Conservation (phyloP, 2,888 invertebrate genomes). For the Dynastes tityus region DNA sequence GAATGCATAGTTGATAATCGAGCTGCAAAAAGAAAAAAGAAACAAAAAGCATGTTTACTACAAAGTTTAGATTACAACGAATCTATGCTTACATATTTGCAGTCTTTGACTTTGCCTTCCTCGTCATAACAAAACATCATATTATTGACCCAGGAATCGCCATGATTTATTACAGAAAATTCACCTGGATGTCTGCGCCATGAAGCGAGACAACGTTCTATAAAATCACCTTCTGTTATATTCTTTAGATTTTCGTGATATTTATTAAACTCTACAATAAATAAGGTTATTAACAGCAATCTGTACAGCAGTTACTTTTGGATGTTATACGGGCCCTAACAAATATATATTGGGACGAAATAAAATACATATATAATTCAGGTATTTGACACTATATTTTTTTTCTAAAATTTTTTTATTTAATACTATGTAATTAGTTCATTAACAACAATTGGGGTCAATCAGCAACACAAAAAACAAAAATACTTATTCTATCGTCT, state of each 20-base stretch:
- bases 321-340: too few relatives aligned
- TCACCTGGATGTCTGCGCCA: constrained; percentile 60
- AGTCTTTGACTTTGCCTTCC: constrained; percentile 65
- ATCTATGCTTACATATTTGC: constrained; percentile 67
- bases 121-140: constrained; percentile 71
- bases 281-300: background rate
- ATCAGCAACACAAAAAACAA: too few relatives aligned
- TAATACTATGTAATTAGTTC: too few relatives aligned
- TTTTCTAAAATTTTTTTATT: too few relatives aligned
- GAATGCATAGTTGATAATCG: constrained; percentile 70
- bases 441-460: too few relatives aligned
- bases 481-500: too few relatives aligned
- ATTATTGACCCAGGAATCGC: constrained; percentile 74
- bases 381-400: too few relatives aligned
- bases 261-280: constrained; percentile 64
- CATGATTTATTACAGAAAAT: constrained; percentile 72
- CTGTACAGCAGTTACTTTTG: background rate
- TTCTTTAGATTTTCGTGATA: constrained; percentile 68
- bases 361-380: too few relatives aligned
- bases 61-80: background rate
- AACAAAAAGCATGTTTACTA: background rate
- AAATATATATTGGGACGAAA: too few relatives aligned
- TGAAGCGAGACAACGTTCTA: constrained; percentile 55
- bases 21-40: constrained; percentile 66
- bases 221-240: constrained; percentile 56